Conservation (phyloP, 2,113 vertebrate species). For the Seriola rivoliana region DNA sequence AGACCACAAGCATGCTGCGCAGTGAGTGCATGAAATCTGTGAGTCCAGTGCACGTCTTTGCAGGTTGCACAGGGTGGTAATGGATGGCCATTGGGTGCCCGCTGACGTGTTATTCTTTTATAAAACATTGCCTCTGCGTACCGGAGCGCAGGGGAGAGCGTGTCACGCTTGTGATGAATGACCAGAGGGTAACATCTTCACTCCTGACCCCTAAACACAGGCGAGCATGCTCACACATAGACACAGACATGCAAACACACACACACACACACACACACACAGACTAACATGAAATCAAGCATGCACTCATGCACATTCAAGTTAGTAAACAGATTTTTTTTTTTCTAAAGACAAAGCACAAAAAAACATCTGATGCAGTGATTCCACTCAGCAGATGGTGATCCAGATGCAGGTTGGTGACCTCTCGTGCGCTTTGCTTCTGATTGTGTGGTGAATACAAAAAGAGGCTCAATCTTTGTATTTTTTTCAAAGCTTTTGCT, state of each 20-base stretch:
- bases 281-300: conserved; percentile 45
- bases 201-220: conserved; percentile 83
- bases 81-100: conserved; percentile 80
- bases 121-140: conserved; percentile 86
- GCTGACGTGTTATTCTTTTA: conserved; percentile 88
- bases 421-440: conserved; percentile 38
- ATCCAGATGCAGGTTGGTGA: conserved; percentile 60
- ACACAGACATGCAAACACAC: conserved; percentile 26
- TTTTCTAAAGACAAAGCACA: conserved; percentile 12
- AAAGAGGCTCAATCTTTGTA: conserved; percentile 40
- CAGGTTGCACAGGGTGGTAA: conserved; percentile 77
- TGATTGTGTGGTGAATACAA: conserved; percentile 45
- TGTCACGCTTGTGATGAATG: conserved; percentile 86
- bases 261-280: conserved; percentile 43
- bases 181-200: conserved; percentile 86
- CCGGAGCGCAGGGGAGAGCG: conserved; percentile 79
- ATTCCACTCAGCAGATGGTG: conserved; percentile 59
- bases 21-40: conserved; percentile 35
- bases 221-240: conserved; percentile 58
- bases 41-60: conserved; percentile 48
- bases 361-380: conserved; percentile 43
- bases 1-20: conserved; percentile 9
- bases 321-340: conserved; percentile 58
- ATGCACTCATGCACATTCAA: conserved; percentile 61
- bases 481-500: conserved; percentile 43